Conservation (phyloP, 2,113 vertebrate genomes). For the Vicugna pacos region DNA sequence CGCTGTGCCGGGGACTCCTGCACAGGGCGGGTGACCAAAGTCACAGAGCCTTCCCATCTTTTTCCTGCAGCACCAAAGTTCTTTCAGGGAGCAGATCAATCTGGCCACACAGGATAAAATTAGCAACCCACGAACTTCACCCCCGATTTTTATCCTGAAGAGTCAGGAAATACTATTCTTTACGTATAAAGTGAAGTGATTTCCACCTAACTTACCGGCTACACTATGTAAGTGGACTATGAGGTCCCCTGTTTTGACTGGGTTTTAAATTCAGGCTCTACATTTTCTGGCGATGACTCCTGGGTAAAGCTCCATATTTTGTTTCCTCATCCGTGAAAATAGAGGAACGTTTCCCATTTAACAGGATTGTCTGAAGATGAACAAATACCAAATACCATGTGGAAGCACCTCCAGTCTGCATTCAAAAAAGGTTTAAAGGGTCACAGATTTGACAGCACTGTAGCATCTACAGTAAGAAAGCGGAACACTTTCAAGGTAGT, state of each 20-base stretch:
- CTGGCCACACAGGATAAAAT: background rate
- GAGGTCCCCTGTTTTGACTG: background rate
- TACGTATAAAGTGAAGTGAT: background rate
- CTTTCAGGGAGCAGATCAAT: background rate
- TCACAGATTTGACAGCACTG: background rate
- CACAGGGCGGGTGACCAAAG: background rate
- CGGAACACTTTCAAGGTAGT: background rate
- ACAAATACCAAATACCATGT: background rate
- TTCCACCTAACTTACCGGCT: background rate
- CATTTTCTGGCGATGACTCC: background rate
- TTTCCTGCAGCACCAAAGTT: background rate
- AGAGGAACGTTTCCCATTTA: background rate
- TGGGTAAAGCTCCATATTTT: background rate
- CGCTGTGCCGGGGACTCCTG: background rate
- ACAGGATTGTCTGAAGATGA: background rate
- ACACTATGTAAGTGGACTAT: background rate
- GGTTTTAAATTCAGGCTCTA: conserved; percentile 31
- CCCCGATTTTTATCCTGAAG: background rate
- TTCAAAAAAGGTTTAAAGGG: background rate
- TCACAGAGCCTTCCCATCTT: background rate
- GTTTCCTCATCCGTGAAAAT: background rate
- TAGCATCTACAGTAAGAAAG: background rate
- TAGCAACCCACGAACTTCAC: background rate
- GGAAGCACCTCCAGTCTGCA: background rate
- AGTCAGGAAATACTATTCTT: background rate